phyloP scores from a whole-genome alignment of 2,797 vertebrate genomes.

The Scleropages formosus region DNA sequence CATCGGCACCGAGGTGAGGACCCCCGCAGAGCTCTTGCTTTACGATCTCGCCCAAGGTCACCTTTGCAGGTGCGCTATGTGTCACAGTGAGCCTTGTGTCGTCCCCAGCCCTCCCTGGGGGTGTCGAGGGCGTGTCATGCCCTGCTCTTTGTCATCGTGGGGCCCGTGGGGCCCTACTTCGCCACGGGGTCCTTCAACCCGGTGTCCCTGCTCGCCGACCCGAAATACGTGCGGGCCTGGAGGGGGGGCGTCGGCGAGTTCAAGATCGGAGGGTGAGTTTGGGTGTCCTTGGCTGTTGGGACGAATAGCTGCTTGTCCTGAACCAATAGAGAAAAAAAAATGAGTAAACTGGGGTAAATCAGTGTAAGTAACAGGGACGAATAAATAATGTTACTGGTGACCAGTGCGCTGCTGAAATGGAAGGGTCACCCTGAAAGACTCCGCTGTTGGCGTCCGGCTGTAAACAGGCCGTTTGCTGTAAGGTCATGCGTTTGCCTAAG shows the following conservation, averaged over 20 bases:
- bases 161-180: conserved; percentile 85
- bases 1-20: conserved; percentile 78
- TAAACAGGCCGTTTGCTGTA: no score
- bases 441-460: no score
- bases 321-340: no score
- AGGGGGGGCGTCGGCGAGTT: conserved; percentile 80
- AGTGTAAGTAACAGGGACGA: no score
- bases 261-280: conserved; percentile 85
- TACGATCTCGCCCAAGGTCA: background rate
- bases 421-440: no score
- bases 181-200: conserved; percentile 75
- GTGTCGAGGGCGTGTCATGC: conserved; percentile 66
- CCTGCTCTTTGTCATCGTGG: conserved; percentile 78
- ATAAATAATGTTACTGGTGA: no score
- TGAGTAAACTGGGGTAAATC: no score
- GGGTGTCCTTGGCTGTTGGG: no score
- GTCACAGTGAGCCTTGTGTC: background rate
- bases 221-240: conserved; percentile 77
- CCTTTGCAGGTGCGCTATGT: no score
- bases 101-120: conserved; percentile 75
- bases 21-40: background rate
- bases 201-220: conserved; percentile 82
- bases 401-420: no score
- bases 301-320: no score
- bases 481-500: no score